Evolutionary conservation across 2,113 vertebrate species (phyloP), one percentile per base, ranked within the genome.

Genomic region (Mastomys natalensis): DNA sequence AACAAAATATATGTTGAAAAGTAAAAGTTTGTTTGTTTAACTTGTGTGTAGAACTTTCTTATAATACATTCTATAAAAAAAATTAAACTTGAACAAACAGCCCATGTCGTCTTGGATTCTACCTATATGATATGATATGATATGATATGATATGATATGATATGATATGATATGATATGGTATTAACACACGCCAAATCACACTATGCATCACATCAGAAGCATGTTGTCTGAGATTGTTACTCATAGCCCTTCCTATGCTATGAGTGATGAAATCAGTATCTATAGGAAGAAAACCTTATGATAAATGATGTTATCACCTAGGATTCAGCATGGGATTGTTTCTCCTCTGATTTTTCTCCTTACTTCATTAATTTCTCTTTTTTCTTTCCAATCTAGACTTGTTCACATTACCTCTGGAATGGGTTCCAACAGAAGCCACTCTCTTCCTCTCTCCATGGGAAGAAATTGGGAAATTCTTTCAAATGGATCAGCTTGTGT

Each of bases 81-180:
- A 76, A 92, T 76, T 62, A 86, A 92, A 81, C 76, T 37, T 64
- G 55, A 81, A 48, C 68, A 70, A 70, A 10, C 34, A 77, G 55
- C 68, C 29, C 92, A 10, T 68, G 37, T 15, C 16, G 51, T 86
- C 10, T n/a, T 16, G 45, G 29, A 48, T 60, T 68, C 40, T 68
- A 73, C 93, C 48, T 34, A 17, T 43, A 51, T 51, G 22, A 62
- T 51, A 66, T 62, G 78, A 72, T 86, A n/a, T n/a, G n/a, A 7
- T 40, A 66, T 13, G 29, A 90, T 7, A 48, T 48, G 48, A 48
- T 48, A 48, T 48, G 22, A 62, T 51, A 66, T 62, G 78, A 70
- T 88, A 86, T 64, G 19, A 7, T 40, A 66, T 13, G 29, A 89
- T 48, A 48, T 48, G 45, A 48, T 48, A 48, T 48, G 51, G 62